phyloP scores from a whole-genome alignment of 2,797 vertebrate genomes.

The Poecilia wingei region DNA sequence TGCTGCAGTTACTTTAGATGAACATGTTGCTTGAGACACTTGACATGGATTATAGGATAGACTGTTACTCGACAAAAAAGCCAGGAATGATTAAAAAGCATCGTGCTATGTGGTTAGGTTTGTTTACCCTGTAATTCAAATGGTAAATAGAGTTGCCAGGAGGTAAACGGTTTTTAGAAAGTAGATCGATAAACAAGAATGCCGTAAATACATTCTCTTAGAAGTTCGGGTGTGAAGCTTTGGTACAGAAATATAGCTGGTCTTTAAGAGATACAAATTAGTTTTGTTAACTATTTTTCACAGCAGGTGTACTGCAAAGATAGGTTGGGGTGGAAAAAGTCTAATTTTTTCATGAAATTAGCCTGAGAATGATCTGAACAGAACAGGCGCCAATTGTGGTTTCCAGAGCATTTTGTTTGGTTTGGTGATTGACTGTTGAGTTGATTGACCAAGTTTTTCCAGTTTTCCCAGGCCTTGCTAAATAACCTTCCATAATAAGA shows the following conservation, averaged over 20 bases:
- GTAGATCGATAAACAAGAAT: conserved; percentile 68
- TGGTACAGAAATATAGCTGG: conserved; percentile 58
- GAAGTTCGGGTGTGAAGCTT: conserved; percentile 58
- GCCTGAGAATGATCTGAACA: conserved; percentile 51
- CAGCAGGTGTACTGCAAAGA: conserved; percentile 46
- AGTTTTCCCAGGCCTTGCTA: conserved; percentile 58
- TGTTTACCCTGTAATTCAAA: conserved; percentile 68
- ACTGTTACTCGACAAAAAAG: conserved; percentile 34
- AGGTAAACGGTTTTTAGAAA: conserved; percentile 58
- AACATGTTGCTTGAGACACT: conserved; percentile 56
- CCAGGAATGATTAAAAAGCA: conserved; percentile 60
- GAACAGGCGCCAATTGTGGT: conserved; percentile 71
- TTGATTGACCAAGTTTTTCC: conserved; percentile 79
- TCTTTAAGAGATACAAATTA: conserved; percentile 31
- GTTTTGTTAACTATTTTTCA: conserved; percentile 44
- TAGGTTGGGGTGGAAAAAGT: conserved; percentile 37
- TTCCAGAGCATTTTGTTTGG: conserved; percentile 70
- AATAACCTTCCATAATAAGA: conserved; percentile 41
- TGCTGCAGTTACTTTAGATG: conserved; percentile 45
- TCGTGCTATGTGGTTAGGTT: conserved; percentile 60
- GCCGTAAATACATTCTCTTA: conserved; percentile 66
- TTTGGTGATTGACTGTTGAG: conserved; percentile 34
- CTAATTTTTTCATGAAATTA: conserved; percentile 59
- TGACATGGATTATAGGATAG: conserved; percentile 58
- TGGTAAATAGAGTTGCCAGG: conserved; percentile 68